Percentiles rank a stretch among this genome's conserved stretches.
Conservation (phyloP, 92 coral and sea anemone species). For the Porites lobata region DNA sequence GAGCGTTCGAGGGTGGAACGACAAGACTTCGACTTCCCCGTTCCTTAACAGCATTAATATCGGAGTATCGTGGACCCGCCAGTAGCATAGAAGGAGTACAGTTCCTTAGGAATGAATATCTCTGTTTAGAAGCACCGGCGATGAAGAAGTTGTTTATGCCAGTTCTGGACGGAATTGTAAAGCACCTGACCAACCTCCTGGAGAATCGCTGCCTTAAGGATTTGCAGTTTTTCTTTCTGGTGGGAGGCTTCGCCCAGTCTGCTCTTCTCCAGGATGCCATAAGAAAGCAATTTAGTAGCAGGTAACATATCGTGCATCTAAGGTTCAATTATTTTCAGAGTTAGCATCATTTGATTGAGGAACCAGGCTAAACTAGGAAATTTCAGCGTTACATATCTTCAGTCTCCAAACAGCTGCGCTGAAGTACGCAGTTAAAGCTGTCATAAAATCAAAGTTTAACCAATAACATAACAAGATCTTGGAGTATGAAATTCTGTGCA, state of each 20-base stretch:
- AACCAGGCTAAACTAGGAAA: no score
- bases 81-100: constrained; percentile 34
- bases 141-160: constrained; percentile 70
- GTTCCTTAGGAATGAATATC: constrained; percentile 60
- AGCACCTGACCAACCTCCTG: constrained; percentile 52
- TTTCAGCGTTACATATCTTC: no score
- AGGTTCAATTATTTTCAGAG: no score
- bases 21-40: constrained; percentile 65
- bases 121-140: constrained; percentile 56
- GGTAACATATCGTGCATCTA: neutral
- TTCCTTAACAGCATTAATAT: constrained; percentile 20
- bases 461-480: no score
- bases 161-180: constrained; percentile 63
- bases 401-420: no score
- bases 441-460: no score
- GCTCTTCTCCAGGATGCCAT: constrained; percentile 58
- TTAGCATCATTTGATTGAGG: no score
- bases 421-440: no score
- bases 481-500: no score
- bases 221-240: constrained; percentile 72
- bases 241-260: constrained; percentile 80
- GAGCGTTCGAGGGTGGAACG: constrained; percentile 60
- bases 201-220: constrained; percentile 19
- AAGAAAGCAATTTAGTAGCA: constrained; percentile 43
- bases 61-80: neutral